Conservation (phyloP, 2,113 vertebrate genomes). For the Dasyurus viverrinus region DNA sequence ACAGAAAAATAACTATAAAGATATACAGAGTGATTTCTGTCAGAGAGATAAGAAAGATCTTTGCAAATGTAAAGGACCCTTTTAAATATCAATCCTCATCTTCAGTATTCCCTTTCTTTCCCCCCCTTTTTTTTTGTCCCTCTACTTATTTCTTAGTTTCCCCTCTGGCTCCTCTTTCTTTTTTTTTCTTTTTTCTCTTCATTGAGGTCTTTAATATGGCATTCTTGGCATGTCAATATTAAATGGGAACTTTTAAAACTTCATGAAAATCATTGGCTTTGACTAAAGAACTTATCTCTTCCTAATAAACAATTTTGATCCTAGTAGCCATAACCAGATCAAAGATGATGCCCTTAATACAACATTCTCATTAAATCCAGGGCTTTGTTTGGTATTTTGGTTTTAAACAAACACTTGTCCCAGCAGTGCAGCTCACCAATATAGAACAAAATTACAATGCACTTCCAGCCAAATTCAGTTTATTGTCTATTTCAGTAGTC, state of each 20-base stretch:
- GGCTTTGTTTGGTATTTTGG: slow-evolving; percentile 81
- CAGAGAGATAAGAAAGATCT: neutral
- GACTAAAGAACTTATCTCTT: slow-evolving; percentile 76
- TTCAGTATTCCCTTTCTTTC: neutral
- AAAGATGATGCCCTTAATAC: slow-evolving; percentile 76
- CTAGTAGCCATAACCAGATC: slow-evolving; percentile 73
- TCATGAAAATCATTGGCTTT: slow-evolving; percentile 60
- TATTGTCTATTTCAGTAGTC: slow-evolving; percentile 87
- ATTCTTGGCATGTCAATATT: slow-evolving; percentile 44
- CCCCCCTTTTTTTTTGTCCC: neutral
- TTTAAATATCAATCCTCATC: neutral
- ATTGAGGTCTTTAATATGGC: slow-evolving; percentile 13
- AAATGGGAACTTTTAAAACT: slow-evolving; percentile 37
- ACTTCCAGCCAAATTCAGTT: slow-evolving; percentile 87
- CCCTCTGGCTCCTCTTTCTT: neutral
- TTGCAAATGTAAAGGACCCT: neutral
- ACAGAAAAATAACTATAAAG: neutral
- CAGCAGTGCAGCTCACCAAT: slow-evolving; percentile 83
- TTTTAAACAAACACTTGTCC: slow-evolving; percentile 86
- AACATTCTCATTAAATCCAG: slow-evolving; percentile 80
- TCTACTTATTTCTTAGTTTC: fast-evolving
- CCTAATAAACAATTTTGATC: slow-evolving; percentile 81
- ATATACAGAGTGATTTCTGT: neutral
- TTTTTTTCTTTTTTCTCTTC: slow-evolving; percentile 22
- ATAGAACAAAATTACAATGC: slow-evolving; percentile 87